A percentile compares a stretch with the other conserved stretches of the same genome.
Conservation (phyloP, 2,888 invertebrate species). For the Tetanocera ferruginea region DNA sequence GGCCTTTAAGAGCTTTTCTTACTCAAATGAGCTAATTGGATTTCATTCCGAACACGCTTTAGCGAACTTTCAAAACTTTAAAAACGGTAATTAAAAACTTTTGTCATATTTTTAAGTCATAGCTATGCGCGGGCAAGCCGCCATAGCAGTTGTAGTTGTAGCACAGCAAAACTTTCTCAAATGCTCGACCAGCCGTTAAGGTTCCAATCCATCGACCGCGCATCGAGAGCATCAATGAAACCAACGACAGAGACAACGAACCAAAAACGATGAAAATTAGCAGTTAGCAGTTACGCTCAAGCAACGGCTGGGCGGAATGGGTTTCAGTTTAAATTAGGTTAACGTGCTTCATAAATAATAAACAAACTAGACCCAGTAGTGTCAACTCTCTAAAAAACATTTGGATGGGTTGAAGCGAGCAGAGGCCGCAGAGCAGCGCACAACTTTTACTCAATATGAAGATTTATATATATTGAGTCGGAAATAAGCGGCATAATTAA, state of each 20-base stretch:
- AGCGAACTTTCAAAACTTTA: conserved; percentile 27
- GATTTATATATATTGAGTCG: no score
- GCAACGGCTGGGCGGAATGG: neutral
- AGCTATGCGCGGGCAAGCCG: neutral
- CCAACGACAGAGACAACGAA: neutral
- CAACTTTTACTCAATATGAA: no score
- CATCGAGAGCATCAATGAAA: neutral
- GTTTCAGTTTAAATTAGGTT: neutral
- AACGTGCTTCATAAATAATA: neutral
- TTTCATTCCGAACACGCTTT: conserved; percentile 28
- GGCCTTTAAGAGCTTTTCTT: neutral
- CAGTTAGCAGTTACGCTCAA: neutral
- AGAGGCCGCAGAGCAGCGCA: no score
- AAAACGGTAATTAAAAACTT: conserved; percentile 63
- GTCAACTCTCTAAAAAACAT: neutral
- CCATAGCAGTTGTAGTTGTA: neutral
- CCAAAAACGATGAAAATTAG: neutral
- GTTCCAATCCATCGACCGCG: conserved; percentile 21
- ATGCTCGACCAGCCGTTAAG: conserved; percentile 14
- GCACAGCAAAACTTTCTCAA: neutral
- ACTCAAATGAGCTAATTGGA: conserved; percentile 19
- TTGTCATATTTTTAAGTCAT: conserved; percentile 55
- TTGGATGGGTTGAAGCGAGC: neutral
- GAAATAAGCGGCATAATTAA: no score
- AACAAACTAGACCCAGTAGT: neutral